Evolutionary conservation across 2,797 vertebrate species (phyloP).

Genomic region (Sparidentex hasta): DNA sequence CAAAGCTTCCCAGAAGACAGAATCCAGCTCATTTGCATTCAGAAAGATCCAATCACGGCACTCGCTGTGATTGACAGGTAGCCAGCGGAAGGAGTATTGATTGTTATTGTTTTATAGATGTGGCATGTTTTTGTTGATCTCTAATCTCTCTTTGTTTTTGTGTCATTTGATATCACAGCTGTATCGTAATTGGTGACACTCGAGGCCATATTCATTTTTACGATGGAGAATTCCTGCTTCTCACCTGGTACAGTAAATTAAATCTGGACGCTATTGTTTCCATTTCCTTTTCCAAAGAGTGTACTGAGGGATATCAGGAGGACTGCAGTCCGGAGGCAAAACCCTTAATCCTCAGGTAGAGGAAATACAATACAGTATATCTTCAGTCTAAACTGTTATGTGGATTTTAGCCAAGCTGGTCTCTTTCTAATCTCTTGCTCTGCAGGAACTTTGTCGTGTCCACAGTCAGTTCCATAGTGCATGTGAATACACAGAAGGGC

Average conservation of each 20-base stretch:
- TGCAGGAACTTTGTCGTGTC: constrained; percentile 92
- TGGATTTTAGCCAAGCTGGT: constrained; percentile 7
- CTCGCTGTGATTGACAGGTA: constrained; percentile 86
- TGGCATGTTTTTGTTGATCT: constrained; percentile 12
- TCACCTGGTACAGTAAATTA: constrained; percentile 84
- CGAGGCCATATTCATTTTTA: constrained; percentile 91
- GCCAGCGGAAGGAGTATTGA: constrained; percentile 3
- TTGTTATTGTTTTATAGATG: neutral
- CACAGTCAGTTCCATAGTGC: constrained; percentile 85
- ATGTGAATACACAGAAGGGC: constrained; percentile 81
- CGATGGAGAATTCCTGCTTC: constrained; percentile 81
- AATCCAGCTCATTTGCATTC: constrained; percentile 83
- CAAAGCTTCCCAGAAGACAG: constrained; percentile 36
- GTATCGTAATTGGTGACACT: constrained; percentile 90
- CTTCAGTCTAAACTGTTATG: neutral
- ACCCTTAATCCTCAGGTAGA: constrained; percentile 86
- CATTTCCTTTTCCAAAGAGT: constrained; percentile 90
- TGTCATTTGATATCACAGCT: constrained; percentile 80
- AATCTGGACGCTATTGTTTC: constrained; percentile 85
- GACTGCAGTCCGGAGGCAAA: constrained; percentile 69
- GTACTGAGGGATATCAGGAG: constrained; percentile 55
- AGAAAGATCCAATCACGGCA: constrained; percentile 88
- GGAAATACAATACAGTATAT: neutral
- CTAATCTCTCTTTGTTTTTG: constrained; percentile 26
- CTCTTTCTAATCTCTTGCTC: constrained; percentile 25